Conservation (phyloP, 2,888 invertebrate species). For the Fragum whitleyi region DNA sequence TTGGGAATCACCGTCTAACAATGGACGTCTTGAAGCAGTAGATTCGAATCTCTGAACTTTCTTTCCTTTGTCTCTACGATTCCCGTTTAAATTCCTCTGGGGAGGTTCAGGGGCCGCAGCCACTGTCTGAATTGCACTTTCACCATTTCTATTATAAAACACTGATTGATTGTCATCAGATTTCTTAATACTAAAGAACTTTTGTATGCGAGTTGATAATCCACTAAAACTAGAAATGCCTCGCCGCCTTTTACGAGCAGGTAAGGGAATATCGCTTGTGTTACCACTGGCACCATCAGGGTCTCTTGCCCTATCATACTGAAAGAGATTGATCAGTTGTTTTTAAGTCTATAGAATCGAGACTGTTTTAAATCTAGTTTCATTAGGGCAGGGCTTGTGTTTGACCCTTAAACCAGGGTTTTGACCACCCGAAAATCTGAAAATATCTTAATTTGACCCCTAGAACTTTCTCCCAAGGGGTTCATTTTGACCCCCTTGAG, state of each 20-base stretch:
- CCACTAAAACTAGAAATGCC: constrained; percentile 56
- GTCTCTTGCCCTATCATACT: constrained; percentile 16
- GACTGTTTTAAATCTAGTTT: too few species aligned
- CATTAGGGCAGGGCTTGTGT: too few species aligned
- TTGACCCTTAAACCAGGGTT: too few species aligned
- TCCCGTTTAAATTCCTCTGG: constrained; percentile 52
- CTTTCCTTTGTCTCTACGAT: constrained; percentile 22
- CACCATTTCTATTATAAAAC: constrained; percentile 50
- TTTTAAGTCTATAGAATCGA: too few species aligned
- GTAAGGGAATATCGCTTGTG: constrained; percentile 33
- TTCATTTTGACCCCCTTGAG: too few species aligned
- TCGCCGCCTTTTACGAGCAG: constrained; percentile 11
- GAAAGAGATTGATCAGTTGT: neutral
- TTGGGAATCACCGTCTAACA: constrained; percentile 55
- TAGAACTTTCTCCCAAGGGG: too few species aligned
- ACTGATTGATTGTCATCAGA: constrained; percentile 52
- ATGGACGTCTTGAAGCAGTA: constrained; percentile 52
- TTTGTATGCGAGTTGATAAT: constrained; percentile 58
- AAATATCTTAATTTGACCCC: too few species aligned
- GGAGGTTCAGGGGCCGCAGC: constrained; percentile 51
- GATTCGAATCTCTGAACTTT: constrained; percentile 50
- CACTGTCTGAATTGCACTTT: constrained; percentile 20
- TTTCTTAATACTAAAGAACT: constrained; percentile 46
- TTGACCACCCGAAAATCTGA: too few species aligned
- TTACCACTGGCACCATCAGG: constrained; percentile 49